A percentile compares a stretch with the other conserved stretches of the same genome.
phyloP scores from a whole-genome alignment of 2,113 vertebrate species.

The Taurulus bubalis region DNA sequence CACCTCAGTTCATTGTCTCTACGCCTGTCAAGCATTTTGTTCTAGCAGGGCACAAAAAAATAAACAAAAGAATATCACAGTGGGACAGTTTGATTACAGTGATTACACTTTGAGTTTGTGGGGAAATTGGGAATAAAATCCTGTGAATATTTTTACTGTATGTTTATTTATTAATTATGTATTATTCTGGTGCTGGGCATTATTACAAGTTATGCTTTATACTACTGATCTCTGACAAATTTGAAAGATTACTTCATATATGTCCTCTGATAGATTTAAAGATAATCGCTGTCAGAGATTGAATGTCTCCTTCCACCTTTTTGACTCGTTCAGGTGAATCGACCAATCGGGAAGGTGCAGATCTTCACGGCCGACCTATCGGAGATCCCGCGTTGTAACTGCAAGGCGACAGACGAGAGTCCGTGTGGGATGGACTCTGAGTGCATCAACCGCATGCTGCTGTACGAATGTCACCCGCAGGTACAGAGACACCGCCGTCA shows the following conservation, averaged over 20 bases:
- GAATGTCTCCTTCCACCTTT: neutral
- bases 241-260: neutral
- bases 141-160: neutral
- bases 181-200: neutral
- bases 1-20: no score
- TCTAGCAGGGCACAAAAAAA: no score
- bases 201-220: neutral
- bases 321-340: slow-evolving; percentile 87
- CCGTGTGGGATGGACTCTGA: slow-evolving; percentile 96
- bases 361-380: slow-evolving; percentile 96
- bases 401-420: slow-evolving; percentile 93
- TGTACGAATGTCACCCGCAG: slow-evolving; percentile 96
- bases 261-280: neutral
- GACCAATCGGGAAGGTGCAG: slow-evolving; percentile 95
- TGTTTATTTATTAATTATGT: neutral
- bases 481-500: slow-evolving; percentile 65
- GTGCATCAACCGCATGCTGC: slow-evolving; percentile 98
- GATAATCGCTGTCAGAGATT: neutral
- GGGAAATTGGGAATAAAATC: neutral
- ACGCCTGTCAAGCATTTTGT: no score
- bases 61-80: no score
- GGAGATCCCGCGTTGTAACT: slow-evolving; percentile 97
- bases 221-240: neutral
- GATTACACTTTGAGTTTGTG: no score
- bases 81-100: no score